These are phyloP conservation scores for Raja brachyura DNA, from an alignment of 2,113 vertebrate genomes.

Conservation along the genomic window DNA sequence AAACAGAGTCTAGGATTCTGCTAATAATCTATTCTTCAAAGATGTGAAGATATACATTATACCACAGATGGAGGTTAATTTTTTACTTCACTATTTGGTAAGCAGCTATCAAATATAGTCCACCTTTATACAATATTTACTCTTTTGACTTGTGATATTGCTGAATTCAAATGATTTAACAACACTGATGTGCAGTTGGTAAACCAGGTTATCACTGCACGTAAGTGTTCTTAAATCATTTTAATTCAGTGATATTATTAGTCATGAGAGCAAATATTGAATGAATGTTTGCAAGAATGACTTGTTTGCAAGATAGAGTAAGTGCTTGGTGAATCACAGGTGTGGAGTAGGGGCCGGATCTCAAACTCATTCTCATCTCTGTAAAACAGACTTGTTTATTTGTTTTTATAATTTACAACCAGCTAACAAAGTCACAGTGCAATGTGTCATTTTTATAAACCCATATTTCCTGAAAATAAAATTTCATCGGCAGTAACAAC, in stretches of 20 bases:
- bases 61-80: not conserved
- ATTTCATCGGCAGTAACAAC: not conserved
- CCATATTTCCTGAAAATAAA: not conserved
- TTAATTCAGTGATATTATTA: no score
- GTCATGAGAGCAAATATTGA: no score
- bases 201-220: not conserved
- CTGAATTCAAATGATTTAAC: not conserved
- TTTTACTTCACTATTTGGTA: not conserved
- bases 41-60: not conserved
- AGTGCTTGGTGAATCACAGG: not conserved
- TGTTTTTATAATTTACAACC: not conserved
- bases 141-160: not conserved
- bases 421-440: not conserved
- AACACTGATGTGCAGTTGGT: no score
- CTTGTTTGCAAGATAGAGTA: not conserved
- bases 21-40: constrained; percentile 26
- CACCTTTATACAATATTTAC: not conserved
- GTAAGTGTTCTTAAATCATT: no score
- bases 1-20: not conserved
- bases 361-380: not conserved
- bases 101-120: not conserved
- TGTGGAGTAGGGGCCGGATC: not conserved
- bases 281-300: no score
- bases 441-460: not conserved
- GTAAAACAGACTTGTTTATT: not conserved